These are phyloP conservation scores for Python bivittatus DNA, from an alignment of 2,113 vertebrate species.

Conservation along the genomic window DNA sequence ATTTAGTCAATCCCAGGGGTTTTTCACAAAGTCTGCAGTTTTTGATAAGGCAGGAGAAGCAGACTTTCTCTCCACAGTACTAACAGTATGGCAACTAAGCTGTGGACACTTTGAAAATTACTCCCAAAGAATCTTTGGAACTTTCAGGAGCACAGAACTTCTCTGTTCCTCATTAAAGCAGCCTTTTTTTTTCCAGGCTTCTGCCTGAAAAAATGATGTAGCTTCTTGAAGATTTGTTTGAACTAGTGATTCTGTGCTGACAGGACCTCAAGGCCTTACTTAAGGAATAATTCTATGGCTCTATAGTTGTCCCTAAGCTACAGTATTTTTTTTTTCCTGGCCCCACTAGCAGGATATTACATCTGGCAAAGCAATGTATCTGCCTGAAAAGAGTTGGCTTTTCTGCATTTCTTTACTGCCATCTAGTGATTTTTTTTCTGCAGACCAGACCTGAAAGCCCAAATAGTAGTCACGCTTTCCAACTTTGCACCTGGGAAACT, in stretches of 20 bases:
- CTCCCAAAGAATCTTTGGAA: neutral
- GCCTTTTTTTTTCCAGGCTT: neutral
- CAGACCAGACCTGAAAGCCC: neutral
- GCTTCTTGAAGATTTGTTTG: neutral
- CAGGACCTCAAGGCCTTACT: neutral
- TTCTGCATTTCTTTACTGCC: neutral
- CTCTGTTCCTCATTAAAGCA: neutral
- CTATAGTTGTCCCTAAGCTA: neutral
- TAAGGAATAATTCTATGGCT: neutral
- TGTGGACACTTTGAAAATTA: neutral
- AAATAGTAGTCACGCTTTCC: neutral
- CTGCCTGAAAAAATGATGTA: neutral
- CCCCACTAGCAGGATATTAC: neutral
- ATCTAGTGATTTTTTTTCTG: neutral
- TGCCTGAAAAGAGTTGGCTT: neutral
- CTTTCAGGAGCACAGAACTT: neutral
- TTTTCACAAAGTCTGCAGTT: conserved; percentile 2
- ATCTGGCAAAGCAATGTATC: neutral
- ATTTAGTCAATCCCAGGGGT: neutral
- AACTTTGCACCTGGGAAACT: neutral
- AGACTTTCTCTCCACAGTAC: neutral
- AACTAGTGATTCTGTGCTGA: neutral
- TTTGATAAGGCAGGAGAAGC: neutral
- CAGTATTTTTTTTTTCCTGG: neutral
- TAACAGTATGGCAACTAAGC: neutral